These are phyloP conservation scores for Parapsyche elsis DNA, from an alignment of 1,140 invertebrate species.

Conservation along the genomic window DNA sequence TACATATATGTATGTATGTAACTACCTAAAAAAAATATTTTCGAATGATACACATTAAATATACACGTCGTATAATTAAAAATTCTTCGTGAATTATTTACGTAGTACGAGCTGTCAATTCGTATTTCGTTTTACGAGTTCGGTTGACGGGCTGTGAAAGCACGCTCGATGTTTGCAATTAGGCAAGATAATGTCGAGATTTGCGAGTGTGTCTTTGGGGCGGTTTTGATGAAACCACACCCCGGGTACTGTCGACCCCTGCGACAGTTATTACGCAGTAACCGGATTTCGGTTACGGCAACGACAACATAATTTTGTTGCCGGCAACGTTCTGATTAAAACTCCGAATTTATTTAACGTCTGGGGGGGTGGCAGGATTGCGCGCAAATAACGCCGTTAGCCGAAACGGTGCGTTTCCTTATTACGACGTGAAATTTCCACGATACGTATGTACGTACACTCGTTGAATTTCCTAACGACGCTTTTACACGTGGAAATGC, in stretches of 20 bases:
- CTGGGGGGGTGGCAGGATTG: background rate
- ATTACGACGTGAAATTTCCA: background rate
- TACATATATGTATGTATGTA: no score
- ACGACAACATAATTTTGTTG: conserved; percentile 23
- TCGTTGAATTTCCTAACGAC: background rate
- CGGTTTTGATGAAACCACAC: conserved; percentile 26
- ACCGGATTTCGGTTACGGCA: conserved; percentile 27
- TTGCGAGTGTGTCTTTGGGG: background rate
- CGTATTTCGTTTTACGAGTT: background rate
- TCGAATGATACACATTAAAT: no score
- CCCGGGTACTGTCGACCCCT: background rate
- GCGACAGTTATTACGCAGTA: conserved; percentile 33
- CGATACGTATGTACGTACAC: background rate
- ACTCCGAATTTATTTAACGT: conserved; percentile 26
- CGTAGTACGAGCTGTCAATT: no score
- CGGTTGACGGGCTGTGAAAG: background rate
- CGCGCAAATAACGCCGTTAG: conserved; percentile 1
- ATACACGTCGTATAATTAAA: no score
- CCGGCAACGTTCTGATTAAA: conserved; percentile 21
- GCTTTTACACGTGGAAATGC: background rate
- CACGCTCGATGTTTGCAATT: background rate
- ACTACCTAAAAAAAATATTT: no score
- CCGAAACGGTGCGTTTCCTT: no score
- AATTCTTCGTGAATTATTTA: no score
- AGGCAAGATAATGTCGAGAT: conserved; percentile 30